Conservation (phyloP, 2,888 invertebrate genomes). For the Tipula lateralis region DNA sequence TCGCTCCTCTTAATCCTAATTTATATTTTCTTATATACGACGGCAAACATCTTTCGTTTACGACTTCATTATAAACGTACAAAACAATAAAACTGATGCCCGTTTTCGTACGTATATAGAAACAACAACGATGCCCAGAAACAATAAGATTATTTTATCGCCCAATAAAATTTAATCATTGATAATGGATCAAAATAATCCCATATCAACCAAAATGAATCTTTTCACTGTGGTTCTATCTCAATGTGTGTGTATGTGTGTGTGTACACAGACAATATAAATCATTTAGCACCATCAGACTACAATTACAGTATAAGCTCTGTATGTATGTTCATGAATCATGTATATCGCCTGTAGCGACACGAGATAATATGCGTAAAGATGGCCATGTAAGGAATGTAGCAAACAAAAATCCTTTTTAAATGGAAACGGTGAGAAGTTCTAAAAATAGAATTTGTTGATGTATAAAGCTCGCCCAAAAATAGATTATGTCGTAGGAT, state of each 20-base stretch:
- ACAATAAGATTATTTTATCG: not conserved
- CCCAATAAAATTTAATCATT: slow-evolving; percentile 2
- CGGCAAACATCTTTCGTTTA: not conserved
- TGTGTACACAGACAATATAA: not conserved
- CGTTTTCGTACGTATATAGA: no score
- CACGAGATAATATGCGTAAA: no score
- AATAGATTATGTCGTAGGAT: no score
- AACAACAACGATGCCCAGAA: not conserved
- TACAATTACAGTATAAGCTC: not conserved
- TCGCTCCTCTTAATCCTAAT: not conserved
- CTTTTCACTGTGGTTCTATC: not conserved
- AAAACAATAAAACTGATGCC: not conserved
- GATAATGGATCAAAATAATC: not conserved
- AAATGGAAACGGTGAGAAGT: no score
- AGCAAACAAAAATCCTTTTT: no score
- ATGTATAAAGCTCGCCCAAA: no score
- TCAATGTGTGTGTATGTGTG: not conserved
- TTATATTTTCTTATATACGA: not conserved
- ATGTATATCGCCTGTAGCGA: no score
- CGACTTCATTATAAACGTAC: not conserved
- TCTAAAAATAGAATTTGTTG: no score
- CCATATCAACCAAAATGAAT: not conserved
- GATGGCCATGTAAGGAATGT: no score
- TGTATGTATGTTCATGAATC: not conserved
- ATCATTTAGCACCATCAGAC: not conserved